phyloP scores from a whole-genome alignment of 1,140 invertebrate genomes.

The Meloidogyne exigua region DNA sequence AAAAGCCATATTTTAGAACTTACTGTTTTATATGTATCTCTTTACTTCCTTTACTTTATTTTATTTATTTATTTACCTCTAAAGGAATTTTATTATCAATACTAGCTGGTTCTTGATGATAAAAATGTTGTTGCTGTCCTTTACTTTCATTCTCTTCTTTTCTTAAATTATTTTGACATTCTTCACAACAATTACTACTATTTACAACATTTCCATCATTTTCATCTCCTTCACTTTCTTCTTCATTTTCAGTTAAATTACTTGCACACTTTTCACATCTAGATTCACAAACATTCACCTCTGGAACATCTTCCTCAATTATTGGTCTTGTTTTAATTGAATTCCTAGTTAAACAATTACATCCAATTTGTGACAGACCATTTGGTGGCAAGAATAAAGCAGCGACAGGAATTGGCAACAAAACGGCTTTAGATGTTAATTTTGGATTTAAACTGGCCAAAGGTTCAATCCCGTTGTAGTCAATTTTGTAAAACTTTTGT shows the following conservation, averaged over 20 bases:
- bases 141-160: not conserved
- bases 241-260: not conserved
- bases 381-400: not conserved
- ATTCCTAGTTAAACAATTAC: not conserved
- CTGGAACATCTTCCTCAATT: not conserved
- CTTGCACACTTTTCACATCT: not conserved
- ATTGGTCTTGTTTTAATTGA: not conserved
- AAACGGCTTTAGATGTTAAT: not conserved
- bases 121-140: not conserved
- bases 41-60: too few species aligned
- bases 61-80: not conserved
- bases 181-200: not conserved
- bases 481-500: not conserved
- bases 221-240: not conserved
- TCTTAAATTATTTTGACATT: constrained; percentile 1
- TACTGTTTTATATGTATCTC: too few species aligned
- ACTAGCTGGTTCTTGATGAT: not conserved
- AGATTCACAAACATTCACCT: not conserved
- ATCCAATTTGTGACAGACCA: not conserved
- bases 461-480: not conserved
- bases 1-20: too few species aligned
- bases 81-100: not conserved
- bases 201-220: too few species aligned
- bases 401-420: not conserved
- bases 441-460: not conserved